phyloP scores from a whole-genome alignment of 2,888 invertebrate genomes.

The Agrilus biguttatus region DNA sequence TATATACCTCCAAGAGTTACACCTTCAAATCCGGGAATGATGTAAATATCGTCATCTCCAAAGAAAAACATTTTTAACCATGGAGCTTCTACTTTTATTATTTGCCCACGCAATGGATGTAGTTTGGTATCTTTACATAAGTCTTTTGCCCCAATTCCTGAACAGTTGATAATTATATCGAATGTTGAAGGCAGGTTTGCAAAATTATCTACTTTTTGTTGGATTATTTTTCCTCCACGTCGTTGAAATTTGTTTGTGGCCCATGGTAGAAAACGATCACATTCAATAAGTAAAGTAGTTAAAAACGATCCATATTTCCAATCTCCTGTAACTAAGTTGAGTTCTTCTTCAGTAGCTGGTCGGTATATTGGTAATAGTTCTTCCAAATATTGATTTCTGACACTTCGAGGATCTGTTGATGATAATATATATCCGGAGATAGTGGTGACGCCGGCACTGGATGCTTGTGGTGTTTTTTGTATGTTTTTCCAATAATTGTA shows the following conservation, averaged over 20 bases:
- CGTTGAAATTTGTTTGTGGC: slow-evolving; percentile 45
- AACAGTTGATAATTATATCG: slow-evolving; percentile 72
- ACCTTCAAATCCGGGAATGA: slow-evolving; percentile 59
- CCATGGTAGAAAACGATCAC: slow-evolving; percentile 65
- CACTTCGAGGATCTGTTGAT: slow-evolving; percentile 41
- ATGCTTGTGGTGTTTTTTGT: slow-evolving; percentile 45
- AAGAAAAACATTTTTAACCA: slow-evolving; percentile 85
- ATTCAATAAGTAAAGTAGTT: slow-evolving; percentile 64
- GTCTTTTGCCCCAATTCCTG: slow-evolving; percentile 67
- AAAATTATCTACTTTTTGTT: slow-evolving; percentile 43
- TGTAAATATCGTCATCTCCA: slow-evolving; percentile 72
- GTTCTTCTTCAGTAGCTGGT: slow-evolving; percentile 52
- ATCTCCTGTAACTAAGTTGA: slow-evolving; percentile 53
- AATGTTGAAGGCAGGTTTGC: slow-evolving; percentile 42
- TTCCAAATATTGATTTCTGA: slow-evolving; percentile 56
- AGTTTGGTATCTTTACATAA: slow-evolving; percentile 62
- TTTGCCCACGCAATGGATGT: slow-evolving; percentile 72
- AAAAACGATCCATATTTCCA: slow-evolving; percentile 78
- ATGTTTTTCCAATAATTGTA: slow-evolving; percentile 64
- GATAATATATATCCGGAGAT: slow-evolving; percentile 72
- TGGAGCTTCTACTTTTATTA: slow-evolving; percentile 66
- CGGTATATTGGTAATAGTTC: slow-evolving; percentile 63
- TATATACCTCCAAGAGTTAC: slow-evolving; percentile 78
- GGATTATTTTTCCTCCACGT: slow-evolving; percentile 48
- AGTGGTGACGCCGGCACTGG: slow-evolving; percentile 55